These are phyloP conservation scores for Nothura maculosa DNA, from an alignment of 2,797 vertebrate genomes.

Conservation along the genomic window DNA sequence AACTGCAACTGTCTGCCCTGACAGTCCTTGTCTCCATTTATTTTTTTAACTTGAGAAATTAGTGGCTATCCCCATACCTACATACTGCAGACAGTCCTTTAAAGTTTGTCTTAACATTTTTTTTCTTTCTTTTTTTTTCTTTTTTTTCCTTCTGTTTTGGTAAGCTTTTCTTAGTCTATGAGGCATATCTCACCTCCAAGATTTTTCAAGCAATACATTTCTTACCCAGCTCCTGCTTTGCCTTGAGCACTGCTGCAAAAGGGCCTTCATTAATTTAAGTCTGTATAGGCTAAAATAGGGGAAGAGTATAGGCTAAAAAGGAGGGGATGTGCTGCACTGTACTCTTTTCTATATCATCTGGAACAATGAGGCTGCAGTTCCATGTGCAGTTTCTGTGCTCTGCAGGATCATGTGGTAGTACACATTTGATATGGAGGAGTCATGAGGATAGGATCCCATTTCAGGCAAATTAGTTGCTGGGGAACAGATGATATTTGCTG, in stretches of 20 bases:
- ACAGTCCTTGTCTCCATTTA: not conserved
- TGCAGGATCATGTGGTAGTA: not conserved
- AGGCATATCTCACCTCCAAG: not conserved
- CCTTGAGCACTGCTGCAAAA: not conserved
- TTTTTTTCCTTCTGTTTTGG: not conserved
- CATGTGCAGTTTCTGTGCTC: not conserved
- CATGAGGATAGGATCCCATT: not conserved
- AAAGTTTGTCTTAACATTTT: not conserved
- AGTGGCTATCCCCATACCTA: not conserved
- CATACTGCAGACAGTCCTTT: not conserved
- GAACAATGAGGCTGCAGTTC: not conserved
- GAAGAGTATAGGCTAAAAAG: not conserved
- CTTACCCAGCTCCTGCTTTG: not conserved
- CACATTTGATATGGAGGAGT: not conserved
- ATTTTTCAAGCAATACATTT: not conserved
- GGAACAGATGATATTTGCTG: not conserved
- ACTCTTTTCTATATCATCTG: not conserved
- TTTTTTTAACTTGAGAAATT: not conserved
- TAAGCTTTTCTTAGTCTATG: not conserved
- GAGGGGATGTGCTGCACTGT: not conserved
- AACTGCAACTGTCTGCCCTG: not conserved
- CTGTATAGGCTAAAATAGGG: too few species aligned
- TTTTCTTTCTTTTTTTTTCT: not conserved
- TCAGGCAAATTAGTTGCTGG: not conserved
- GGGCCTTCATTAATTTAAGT: not conserved